Percentiles rank a stretch among this genome's conserved stretches.
Evolutionary conservation across 2,113 vertebrate genomes (phyloP).

Genomic region (Solenodon paradoxus): DNA sequence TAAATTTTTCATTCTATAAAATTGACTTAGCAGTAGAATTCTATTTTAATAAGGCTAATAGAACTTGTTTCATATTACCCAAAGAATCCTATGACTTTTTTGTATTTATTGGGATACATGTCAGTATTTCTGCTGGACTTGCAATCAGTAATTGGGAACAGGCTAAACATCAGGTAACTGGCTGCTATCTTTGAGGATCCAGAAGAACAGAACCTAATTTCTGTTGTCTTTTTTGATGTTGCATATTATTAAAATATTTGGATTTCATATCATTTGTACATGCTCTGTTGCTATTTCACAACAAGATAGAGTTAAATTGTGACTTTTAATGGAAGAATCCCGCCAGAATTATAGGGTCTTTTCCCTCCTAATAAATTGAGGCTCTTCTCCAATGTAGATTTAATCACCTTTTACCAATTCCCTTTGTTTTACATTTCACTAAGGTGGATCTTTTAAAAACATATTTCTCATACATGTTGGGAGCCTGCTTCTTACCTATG

Average conservation of each 20-base stretch:
- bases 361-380: not conserved
- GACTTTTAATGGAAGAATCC: conserved; percentile 10
- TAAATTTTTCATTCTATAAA: not conserved
- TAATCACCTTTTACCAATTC: not conserved
- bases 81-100: not conserved
- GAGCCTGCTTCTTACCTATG: not conserved
- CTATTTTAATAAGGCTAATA: not conserved
- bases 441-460: not conserved
- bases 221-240: not conserved
- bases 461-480: not conserved
- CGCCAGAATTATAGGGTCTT: not conserved
- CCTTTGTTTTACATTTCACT: conserved; percentile 14
- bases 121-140: not conserved
- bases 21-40: not conserved
- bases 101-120: not conserved
- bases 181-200: not conserved
- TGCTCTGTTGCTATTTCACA: not conserved
- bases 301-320: conserved; percentile 6
- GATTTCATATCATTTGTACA: not conserved
- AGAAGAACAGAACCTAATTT: not conserved
- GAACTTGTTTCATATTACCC: not conserved
- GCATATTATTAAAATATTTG: not conserved
- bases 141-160: not conserved
- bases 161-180: not conserved
- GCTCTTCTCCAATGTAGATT: not conserved